These are phyloP conservation scores for Diphyllodes magnificus DNA, from an alignment of 2,113 vertebrate species.

Conservation along the genomic window DNA sequence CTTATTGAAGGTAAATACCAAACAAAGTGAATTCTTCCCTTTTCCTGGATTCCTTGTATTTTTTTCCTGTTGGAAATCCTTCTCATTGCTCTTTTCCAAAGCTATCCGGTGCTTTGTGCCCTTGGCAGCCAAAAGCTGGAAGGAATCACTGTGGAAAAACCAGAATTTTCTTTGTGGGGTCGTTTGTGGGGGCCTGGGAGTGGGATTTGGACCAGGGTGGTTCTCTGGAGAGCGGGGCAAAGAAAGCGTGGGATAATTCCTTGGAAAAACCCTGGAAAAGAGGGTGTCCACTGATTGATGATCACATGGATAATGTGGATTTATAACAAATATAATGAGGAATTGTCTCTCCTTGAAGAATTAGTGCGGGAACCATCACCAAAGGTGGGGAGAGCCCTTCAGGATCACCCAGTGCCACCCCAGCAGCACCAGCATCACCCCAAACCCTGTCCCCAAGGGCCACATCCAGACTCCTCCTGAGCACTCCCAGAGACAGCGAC, in stretches of 20 bases:
- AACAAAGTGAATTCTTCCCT: not conserved
- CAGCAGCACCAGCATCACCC: not conserved
- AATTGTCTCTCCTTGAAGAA: not conserved
- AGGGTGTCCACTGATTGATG: not conserved
- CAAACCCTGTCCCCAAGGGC: not conserved
- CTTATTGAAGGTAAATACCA: not conserved
- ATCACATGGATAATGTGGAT: not conserved
- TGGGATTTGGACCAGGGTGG: not conserved
- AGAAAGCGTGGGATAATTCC: not conserved
- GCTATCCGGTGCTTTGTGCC: not conserved
- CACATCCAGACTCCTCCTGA: not conserved
- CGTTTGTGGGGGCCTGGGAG: not conserved
- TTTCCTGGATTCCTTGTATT: not conserved
- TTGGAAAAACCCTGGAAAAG: not conserved
- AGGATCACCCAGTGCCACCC: not conserved
- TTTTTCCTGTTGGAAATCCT: not conserved
- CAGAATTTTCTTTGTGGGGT: not conserved
- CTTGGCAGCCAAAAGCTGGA: not conserved
- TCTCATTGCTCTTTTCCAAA: not conserved
- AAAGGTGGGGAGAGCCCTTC: accelerated
- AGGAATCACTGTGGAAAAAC: not conserved
- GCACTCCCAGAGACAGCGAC: not conserved
- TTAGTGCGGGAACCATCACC: not conserved
- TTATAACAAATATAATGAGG: not conserved
- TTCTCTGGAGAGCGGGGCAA: not conserved